These are phyloP conservation scores for Empis livida DNA, from an alignment of 2,888 invertebrate species.

Conservation along the genomic window DNA sequence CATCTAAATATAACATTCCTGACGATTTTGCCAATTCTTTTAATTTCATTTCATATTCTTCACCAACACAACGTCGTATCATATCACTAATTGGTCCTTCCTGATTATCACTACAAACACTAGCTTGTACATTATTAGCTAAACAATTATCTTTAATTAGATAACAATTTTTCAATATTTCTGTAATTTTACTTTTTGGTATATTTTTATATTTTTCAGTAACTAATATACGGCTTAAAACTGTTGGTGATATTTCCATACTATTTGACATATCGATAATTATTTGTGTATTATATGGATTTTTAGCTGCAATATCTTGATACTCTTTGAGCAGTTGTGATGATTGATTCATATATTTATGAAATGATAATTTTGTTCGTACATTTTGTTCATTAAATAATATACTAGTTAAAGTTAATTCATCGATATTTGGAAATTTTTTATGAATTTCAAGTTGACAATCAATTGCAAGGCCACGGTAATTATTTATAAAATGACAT, in stretches of 20 bases:
- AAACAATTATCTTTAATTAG: slow-evolving; percentile 25
- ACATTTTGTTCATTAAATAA: slow-evolving; percentile 50
- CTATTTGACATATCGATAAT: slow-evolving; percentile 23
- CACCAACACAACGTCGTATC: slow-evolving; percentile 64
- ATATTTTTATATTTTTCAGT: slow-evolving; percentile 23
- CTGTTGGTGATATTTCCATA: slow-evolving; percentile 23
- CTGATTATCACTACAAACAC: slow-evolving; percentile 66
- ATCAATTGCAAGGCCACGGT: slow-evolving; percentile 44
- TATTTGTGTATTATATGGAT: slow-evolving; percentile 14
- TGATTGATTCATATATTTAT: slow-evolving; percentile 44
- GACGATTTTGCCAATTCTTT: slow-evolving; percentile 34
- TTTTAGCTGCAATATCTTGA: slow-evolving; percentile 15
- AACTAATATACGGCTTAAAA: slow-evolving; percentile 25
- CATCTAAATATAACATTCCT: slow-evolving; percentile 55
- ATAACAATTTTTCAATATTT: slow-evolving; percentile 27
- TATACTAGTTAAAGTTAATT: slow-evolving; percentile 55
- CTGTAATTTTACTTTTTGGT: slow-evolving; percentile 21
- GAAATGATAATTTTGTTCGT: slow-evolving; percentile 48
- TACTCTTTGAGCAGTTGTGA: slow-evolving; percentile 37
- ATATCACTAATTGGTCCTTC: slow-evolving; percentile 73
- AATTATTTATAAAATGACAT: slow-evolving; percentile 40
- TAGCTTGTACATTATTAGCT: slow-evolving; percentile 40
- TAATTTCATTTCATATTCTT: slow-evolving; percentile 67
- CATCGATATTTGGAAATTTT: slow-evolving; percentile 43
- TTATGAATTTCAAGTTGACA: slow-evolving; percentile 45